phyloP scores from a whole-genome alignment of 92 coral and sea anemone species.

The Parazoanthus darwini region DNA sequence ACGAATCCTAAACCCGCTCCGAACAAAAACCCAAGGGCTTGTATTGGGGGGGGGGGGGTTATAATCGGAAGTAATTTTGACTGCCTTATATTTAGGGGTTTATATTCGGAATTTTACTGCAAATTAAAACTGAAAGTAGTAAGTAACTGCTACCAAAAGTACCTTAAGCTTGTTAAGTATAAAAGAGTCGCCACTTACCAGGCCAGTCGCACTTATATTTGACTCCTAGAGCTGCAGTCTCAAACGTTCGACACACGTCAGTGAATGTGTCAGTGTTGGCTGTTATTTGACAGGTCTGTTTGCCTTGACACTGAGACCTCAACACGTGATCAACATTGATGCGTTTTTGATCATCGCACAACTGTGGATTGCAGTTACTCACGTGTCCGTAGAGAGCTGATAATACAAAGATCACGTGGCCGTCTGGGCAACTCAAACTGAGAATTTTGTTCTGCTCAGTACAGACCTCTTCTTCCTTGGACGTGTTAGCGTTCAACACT shows the following conservation, averaged over 20 bases:
- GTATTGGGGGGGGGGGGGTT: too few species aligned
- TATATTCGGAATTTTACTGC: too few species aligned
- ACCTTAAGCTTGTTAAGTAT: too few species aligned
- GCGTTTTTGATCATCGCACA: neutral
- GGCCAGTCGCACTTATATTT: conserved; percentile 35
- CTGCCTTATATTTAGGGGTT: too few species aligned
- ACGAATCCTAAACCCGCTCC: too few species aligned
- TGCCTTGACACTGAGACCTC: conserved; percentile 8
- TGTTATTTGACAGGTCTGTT: neutral
- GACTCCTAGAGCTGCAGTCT: neutral
- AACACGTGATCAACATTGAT: neutral
- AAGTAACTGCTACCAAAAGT: too few species aligned
- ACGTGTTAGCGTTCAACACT: neutral
- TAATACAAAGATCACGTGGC: conserved; percentile 1
- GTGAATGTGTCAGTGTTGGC: neutral
- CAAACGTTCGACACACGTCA: neutral
- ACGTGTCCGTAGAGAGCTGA: conserved; percentile 15
- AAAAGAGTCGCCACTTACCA: neutral
- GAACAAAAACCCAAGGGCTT: too few species aligned
- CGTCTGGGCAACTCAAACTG: conserved; percentile 4
- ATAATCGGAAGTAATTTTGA: too few species aligned
- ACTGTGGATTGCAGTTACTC: neutral
- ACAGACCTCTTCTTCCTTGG: neutral
- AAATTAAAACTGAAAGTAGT: too few species aligned
- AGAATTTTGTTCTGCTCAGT: neutral